Evolutionary conservation across 92 coral and sea anemone genomes (phyloP).

Genomic region (Montipora capitata): DNA sequence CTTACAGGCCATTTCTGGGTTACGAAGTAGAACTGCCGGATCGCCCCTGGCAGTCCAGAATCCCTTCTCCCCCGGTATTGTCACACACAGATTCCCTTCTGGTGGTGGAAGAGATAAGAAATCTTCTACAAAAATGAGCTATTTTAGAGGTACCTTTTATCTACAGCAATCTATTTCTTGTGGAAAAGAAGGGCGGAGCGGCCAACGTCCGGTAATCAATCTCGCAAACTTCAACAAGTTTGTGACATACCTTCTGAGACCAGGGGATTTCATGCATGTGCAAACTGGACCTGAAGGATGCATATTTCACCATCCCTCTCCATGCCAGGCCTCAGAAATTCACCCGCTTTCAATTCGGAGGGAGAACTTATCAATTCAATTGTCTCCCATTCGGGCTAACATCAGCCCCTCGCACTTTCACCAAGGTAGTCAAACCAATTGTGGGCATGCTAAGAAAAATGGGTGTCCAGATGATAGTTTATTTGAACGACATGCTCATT

Average conservation of each 20-base stretch:
- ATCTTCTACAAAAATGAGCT: neutral
- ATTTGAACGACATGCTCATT: neutral
- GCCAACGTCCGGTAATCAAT: conserved; percentile 33
- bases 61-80: neutral
- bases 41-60: neutral
- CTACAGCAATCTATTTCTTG: conserved; percentile 34
- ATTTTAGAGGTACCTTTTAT: neutral
- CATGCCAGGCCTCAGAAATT: too few relatives aligned
- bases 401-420: conserved; percentile 17
- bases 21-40: too few relatives aligned
- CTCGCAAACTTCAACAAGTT: too few relatives aligned
- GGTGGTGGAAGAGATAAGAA: too few relatives aligned
- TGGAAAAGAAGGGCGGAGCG: conserved; percentile 41
- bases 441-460: neutral
- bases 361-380: too few relatives aligned
- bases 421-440: too few relatives aligned
- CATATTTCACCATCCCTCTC: neutral
- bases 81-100: neutral
- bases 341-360: conserved; percentile 14
- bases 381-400: too few relatives aligned
- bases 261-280: neutral
- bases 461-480: conserved; percentile 36
- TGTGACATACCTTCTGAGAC: too few relatives aligned
- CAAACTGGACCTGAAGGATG: conserved; percentile 43
- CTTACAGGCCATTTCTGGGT: too few relatives aligned